A percentile compares a stretch with the other conserved stretches of the same genome.
phyloP scores from a whole-genome alignment of 2,888 invertebrate species.

The Dicroscelio sp. region DNA sequence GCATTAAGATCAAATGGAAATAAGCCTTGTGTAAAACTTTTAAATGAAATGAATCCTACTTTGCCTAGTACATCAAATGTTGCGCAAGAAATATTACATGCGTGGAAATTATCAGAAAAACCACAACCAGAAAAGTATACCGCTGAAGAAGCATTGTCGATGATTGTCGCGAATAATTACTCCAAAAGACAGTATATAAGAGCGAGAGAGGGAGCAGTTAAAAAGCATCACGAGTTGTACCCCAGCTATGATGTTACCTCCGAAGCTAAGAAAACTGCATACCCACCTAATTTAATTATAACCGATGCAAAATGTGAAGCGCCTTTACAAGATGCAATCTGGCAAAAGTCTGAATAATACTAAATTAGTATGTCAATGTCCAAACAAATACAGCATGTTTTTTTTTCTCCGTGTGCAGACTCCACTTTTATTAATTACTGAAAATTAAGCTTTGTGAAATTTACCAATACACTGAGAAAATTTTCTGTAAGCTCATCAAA shows the following conservation, averaged over 20 bases:
- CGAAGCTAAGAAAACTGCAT: neutral
- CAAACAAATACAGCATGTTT: too few relatives aligned
- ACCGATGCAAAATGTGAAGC: slow-evolving; percentile 16
- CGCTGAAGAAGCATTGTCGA: slow-evolving; percentile 29
- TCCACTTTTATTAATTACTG: too few relatives aligned
- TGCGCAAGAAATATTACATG: neutral
- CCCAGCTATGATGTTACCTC: neutral
- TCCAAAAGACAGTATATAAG: slow-evolving; percentile 24
- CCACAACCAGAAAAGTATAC: neutral
- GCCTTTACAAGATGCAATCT: neutral
- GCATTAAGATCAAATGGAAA: neutral
- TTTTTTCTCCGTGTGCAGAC: too few relatives aligned
- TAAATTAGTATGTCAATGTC: too few relatives aligned
- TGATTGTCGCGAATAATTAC: slow-evolving; percentile 30
- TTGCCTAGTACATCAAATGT: too few relatives aligned
- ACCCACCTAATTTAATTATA: neutral
- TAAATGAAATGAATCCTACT: neutral
- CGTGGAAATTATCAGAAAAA: neutral
- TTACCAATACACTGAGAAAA: too few relatives aligned
- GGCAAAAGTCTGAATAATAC: too few relatives aligned
- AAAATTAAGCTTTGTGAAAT: too few relatives aligned
- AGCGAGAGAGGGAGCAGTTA: neutral
- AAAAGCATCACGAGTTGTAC: neutral
- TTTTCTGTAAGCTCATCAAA: too few relatives aligned
- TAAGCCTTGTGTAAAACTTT: neutral